Evolutionary conservation across 2,888 invertebrate genomes (phyloP).

Genomic region (Auanema sp.): DNA sequence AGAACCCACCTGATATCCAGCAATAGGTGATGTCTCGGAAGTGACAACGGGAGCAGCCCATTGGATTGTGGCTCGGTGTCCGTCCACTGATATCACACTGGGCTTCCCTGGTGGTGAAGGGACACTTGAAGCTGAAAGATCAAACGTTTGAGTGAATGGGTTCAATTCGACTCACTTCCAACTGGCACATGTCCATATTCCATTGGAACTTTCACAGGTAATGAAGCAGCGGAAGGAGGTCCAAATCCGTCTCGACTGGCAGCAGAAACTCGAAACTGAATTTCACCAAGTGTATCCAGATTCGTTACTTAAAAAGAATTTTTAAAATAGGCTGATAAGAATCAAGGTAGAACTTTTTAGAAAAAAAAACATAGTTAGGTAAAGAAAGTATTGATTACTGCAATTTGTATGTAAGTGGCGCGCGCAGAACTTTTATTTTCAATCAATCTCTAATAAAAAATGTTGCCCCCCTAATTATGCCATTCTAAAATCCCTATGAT

Average conservation of each 20-base stretch:
- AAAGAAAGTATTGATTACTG: no score
- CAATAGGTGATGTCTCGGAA: slow-evolving; percentile 38
- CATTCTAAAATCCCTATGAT: no score
- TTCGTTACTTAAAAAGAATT: slow-evolving; percentile 39
- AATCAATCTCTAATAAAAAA: no score
- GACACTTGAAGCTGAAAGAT: slow-evolving; percentile 6
- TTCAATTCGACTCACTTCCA: slow-evolving; percentile 12
- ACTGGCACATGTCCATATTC: slow-evolving; percentile 27
- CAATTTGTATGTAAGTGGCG: no score
- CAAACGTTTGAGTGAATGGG: slow-evolving; percentile 8
- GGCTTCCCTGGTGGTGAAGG: slow-evolving; percentile 54
- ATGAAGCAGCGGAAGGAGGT: slow-evolving; percentile 51
- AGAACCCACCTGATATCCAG: slow-evolving; percentile 47
- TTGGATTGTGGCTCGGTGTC: slow-evolving; percentile 51
- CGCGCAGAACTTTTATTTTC: no score
- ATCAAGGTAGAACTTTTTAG: not conserved
- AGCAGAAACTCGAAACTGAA: slow-evolving; percentile 63
- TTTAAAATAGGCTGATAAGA: not conserved
- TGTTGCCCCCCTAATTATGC: no score
- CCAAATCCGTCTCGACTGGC: slow-evolving; percentile 62
- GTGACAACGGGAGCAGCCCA: slow-evolving; percentile 53
- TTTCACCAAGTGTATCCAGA: slow-evolving; percentile 33
- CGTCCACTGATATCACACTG: slow-evolving; percentile 50
- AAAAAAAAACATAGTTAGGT: no score
- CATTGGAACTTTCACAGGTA: slow-evolving; percentile 50